Conservation (phyloP, 2,888 invertebrate species). For the Leptinotarsa haldemani region DNA sequence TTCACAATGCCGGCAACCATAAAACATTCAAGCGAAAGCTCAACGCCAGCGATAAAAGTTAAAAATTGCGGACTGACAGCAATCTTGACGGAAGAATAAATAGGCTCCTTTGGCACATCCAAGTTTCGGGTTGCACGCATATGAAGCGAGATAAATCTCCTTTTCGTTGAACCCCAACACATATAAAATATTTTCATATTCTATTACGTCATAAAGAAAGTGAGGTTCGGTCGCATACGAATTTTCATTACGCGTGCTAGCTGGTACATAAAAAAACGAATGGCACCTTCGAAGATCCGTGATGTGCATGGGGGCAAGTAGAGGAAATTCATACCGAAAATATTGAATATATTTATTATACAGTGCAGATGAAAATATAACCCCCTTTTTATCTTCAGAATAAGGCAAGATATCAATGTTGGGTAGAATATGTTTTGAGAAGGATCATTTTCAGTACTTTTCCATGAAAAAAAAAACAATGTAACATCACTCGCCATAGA, state of each 20-base stretch:
- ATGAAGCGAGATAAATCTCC: slow-evolving; percentile 35
- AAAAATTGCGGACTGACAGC: slow-evolving; percentile 20
- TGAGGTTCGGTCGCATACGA: slow-evolving; percentile 39
- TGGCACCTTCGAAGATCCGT: slow-evolving; percentile 12
- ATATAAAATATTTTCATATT: slow-evolving; percentile 42
- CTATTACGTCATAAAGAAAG: slow-evolving; percentile 43
- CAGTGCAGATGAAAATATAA: too few species aligned
- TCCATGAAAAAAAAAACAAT: too few species aligned
- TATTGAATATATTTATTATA: neutral
- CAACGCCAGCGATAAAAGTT: slow-evolving; percentile 10
- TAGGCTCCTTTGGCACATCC: slow-evolving; percentile 17
- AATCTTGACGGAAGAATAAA: slow-evolving; percentile 10
- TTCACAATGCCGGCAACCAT: neutral
- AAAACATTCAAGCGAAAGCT: slow-evolving; percentile 4
- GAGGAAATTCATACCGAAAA: neutral
- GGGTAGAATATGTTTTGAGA: too few species aligned
- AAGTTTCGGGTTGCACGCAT: slow-evolving; percentile 28
- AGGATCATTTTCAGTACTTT: too few species aligned
- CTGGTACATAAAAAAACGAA: slow-evolving; percentile 33
- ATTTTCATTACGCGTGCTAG: slow-evolving; percentile 39
- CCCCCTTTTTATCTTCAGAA: too few species aligned
- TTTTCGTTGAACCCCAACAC: slow-evolving; percentile 26
- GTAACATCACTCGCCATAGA: too few species aligned
- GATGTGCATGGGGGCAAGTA: neutral
- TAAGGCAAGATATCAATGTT: too few species aligned